Conservation (phyloP, 2,797 vertebrate genomes). For the Petrocephalus schoutedeni region DNA sequence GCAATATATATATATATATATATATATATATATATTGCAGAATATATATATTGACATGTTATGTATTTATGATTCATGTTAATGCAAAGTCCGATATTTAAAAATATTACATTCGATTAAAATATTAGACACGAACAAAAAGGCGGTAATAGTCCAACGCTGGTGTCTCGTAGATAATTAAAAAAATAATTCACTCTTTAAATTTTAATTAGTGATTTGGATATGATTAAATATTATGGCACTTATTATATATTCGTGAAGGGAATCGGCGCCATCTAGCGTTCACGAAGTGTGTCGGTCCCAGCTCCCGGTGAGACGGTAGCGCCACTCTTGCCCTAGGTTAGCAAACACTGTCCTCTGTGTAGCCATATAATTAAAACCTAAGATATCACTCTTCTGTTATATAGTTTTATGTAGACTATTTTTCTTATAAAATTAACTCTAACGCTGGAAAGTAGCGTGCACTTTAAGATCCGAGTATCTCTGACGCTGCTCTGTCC, state of each 20-base stretch:
- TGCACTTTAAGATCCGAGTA: not conserved
- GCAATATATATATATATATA: too few relatives aligned
- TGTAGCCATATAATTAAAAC: not conserved
- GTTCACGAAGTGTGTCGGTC: not conserved
- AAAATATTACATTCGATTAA: not conserved
- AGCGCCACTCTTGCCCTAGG: not conserved
- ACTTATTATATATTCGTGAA: not conserved
- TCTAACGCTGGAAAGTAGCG: not conserved
- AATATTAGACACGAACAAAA: not conserved
- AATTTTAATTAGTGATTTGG: constrained; percentile 8
- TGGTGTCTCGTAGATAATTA: not conserved
- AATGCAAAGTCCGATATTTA: not conserved
- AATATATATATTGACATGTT: not conserved
- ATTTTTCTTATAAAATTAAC: not conserved
- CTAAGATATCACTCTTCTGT: not conserved
- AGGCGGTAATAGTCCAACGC: not conserved
- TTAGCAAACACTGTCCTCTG: not conserved
- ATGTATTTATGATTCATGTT: not conserved
- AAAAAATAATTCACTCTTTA: constrained; percentile 3
- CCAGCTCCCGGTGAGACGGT: not conserved
- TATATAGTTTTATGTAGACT: not conserved
- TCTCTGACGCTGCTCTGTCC: not conserved
- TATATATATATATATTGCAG: not conserved
- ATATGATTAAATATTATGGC: not conserved
- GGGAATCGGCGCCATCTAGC: constrained; percentile 21